These are phyloP conservation scores for Rhinopomastus cyanomelas DNA, from an alignment of 2,113 vertebrate genomes.

Conservation along the genomic window DNA sequence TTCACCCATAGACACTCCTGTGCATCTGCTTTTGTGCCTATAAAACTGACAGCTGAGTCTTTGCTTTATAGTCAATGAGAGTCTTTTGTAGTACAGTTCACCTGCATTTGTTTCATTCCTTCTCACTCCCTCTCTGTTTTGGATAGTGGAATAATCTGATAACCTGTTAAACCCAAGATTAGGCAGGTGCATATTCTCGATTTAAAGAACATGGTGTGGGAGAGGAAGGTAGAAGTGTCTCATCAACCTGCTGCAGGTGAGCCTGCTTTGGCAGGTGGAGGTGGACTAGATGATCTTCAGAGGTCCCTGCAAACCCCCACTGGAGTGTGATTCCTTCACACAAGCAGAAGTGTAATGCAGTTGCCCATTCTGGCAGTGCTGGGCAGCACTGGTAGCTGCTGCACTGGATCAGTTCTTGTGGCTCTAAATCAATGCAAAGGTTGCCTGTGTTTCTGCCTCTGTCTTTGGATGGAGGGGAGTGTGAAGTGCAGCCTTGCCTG, in stretches of 20 bases:
- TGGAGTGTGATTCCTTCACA: background rate
- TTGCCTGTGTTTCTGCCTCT: background rate
- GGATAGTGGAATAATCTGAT: background rate
- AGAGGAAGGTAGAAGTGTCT: background rate
- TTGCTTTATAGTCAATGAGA: background rate
- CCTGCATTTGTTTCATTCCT: background rate
- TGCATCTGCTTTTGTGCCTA: background rate
- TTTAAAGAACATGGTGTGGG: background rate
- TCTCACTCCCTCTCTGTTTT: background rate
- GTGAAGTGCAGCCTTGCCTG: background rate
- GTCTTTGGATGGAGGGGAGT: background rate
- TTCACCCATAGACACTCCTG: background rate
- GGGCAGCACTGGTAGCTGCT: background rate
- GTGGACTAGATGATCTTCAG: too few relatives aligned
- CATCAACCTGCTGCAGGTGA: background rate
- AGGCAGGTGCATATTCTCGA: background rate
- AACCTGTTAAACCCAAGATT: background rate
- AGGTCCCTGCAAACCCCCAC: too few relatives aligned
- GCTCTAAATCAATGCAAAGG: background rate
- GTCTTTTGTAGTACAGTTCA: background rate
- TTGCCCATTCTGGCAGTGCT: fast-evolving
- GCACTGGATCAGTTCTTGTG: background rate
- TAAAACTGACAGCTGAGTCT: background rate
- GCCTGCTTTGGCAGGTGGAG: too few relatives aligned
- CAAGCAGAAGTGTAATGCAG: fast-evolving